Conservation (phyloP, 2,113 vertebrate genomes). For the Motacilla alba region DNA sequence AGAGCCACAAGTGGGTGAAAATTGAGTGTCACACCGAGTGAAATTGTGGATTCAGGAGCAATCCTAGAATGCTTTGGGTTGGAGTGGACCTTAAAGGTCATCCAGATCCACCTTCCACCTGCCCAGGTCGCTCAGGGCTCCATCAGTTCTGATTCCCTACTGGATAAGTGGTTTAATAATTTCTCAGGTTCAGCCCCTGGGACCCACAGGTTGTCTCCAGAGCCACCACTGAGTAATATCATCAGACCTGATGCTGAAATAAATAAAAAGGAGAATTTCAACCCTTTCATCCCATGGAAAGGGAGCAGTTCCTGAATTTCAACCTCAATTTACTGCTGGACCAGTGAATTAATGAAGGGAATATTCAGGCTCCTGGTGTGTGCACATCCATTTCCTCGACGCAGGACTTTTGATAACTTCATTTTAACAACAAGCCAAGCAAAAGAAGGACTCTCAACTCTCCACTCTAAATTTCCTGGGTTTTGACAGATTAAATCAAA, state of each 20-base stretch:
- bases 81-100: accelerated
- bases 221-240: neutral
- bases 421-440: neutral
- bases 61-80: neutral
- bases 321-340: neutral
- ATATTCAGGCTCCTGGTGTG: neutral
- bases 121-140: neutral
- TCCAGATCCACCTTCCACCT: neutral
- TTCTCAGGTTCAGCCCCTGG: neutral
- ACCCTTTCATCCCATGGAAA: neutral
- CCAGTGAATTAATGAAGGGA: neutral
- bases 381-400: neutral
- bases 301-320: neutral
- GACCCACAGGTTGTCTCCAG: neutral
- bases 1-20: neutral
- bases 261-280: neutral
- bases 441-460: neutral
- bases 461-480: neutral
- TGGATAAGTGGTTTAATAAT: neutral
- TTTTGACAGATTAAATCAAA: constrained; percentile 39
- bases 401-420: neutral
- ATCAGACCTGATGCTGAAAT: neutral
- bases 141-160: accelerated
- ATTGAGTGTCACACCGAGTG: neutral
- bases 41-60: neutral